Conservation (phyloP, 37 sponge, comb jelly and placozoan species). For the Mnemiopsis leidyi region DNA sequence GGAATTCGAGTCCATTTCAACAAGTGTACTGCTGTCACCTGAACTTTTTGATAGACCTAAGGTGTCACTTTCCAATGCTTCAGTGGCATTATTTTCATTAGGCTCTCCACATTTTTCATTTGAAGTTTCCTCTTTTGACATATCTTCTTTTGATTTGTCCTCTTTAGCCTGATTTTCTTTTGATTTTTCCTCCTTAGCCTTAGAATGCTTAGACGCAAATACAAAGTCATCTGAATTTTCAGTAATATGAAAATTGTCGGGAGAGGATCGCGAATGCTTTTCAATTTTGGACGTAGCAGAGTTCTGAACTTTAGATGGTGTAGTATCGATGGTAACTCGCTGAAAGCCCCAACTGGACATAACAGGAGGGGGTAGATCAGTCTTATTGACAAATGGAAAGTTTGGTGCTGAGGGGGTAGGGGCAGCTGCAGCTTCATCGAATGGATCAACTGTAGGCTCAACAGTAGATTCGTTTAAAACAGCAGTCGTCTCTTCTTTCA, state of each 20-base stretch:
- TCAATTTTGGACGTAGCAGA: background rate
- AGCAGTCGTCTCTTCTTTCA: background rate
- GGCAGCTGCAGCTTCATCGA: conserved; percentile 57
- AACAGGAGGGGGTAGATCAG: conserved; percentile 15
- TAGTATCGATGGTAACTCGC: conserved; percentile 18
- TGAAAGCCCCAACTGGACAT: conserved; percentile 60
- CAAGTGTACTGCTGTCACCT: background rate
- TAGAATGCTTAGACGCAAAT: conserved; percentile 15
- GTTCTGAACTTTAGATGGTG: background rate
- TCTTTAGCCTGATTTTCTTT: background rate
- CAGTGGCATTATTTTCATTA: background rate
- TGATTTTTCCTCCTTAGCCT: conserved; percentile 25
- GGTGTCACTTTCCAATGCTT: background rate
- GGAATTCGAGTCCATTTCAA: background rate
- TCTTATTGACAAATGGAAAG: conserved; percentile 52
- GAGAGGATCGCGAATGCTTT: background rate
- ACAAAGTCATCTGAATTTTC: conserved; percentile 64
- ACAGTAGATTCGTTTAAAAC: background rate
- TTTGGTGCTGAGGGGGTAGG: conserved; percentile 13
- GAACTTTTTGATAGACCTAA: background rate
- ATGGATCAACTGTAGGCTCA: conserved; percentile 29
- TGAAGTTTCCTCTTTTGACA: background rate
- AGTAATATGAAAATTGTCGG: conserved; percentile 1
- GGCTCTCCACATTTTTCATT: background rate
- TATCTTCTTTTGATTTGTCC: background rate